Percentiles rank a stretch among this genome's conserved stretches.
Conservation (phyloP, 2,888 invertebrate genomes). For the Drosophila multiciliata region DNA sequence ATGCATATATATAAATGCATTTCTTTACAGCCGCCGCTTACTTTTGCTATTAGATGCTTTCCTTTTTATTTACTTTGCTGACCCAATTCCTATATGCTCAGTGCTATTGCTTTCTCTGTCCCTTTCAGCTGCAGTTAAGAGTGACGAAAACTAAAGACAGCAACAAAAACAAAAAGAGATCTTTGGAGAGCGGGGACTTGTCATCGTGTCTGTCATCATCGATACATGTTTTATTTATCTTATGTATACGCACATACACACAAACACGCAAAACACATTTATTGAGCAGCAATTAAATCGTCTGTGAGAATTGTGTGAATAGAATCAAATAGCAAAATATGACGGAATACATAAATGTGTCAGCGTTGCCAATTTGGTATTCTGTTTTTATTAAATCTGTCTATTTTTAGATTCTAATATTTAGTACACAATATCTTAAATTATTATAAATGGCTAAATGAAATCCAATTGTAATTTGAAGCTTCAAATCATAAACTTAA, state of each 20-base stretch:
- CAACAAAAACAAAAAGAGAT: constrained; percentile 2
- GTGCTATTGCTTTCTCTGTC: constrained; percentile 30
- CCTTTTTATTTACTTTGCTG: constrained; percentile 54
- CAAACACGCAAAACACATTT: constrained; percentile 15
- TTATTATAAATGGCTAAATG: neutral
- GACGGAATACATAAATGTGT: constrained; percentile 17
- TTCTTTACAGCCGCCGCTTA: constrained; percentile 43
- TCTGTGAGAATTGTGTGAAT: constrained; percentile 26
- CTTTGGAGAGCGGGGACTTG: constrained; percentile 34
- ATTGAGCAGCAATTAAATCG: constrained; percentile 42
- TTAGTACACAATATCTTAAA: neutral
- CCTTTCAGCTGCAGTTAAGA: constrained; percentile 51
- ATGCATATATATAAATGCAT: neutral
- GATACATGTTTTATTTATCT: constrained; percentile 47
- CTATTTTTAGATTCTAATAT: neutral
- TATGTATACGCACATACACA: constrained; percentile 22
- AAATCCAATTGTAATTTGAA: neutral
- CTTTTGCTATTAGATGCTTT: constrained; percentile 59
- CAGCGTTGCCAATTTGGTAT: neutral
- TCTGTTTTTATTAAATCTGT: neutral
- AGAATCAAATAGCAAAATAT: constrained; percentile 22
- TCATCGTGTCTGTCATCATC: constrained; percentile 52
- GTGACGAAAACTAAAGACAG: constrained; percentile 26
- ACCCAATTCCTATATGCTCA: constrained; percentile 56
- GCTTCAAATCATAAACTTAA: no score